Base-by-base conservation (phyloP, 1,140 invertebrate genomes). In the Heliconius hermathena region DNA sequence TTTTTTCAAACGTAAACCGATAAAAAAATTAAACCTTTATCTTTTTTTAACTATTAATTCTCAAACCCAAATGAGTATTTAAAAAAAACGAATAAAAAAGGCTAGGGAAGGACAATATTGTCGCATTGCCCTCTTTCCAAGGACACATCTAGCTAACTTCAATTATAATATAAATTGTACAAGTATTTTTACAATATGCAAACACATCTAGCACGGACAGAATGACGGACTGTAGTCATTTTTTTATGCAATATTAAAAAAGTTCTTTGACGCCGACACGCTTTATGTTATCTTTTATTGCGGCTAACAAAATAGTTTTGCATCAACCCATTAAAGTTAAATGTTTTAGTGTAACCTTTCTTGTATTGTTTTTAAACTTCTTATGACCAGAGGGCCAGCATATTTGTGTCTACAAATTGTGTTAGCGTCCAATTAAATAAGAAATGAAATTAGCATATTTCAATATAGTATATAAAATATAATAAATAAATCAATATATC, bases 151-250 rank as follows among this genome's bases (percentile, higher is more conserved):
- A 22, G 66, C n/a, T 66, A 38, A 46, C 60, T 46, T 66, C 4
- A 57, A 26, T 38, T n/a, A 41, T 36, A 72, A 38, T 20, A 38
- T 41, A 72, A 41, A 76, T 70, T 71, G 60, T 16, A 46, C 41
- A 46, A 46, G 41, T 71, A 76, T 41, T 76, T 76, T 76, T 71
- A 76, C 66, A 41, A 20, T 76, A 71, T 76, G 74, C 74, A 70
- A 76, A 76, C 74, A 76, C 2, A 26, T 71, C 57, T 76, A 76
- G 46, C 70, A 29, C 60, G 60, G 26, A 66, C 26, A 66, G 60
- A 26, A n/a, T 13, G 9, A 46, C 41, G 9, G 11, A 18, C 26
- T 66, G 3, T 29, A 26, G 60, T 29, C 3, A 29, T 29, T 66
- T 66, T 66, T 66, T 66, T 46, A 29, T 29, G 5, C 4, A 29